Evolutionary conservation across 2,113 vertebrate species (phyloP).

Genomic region (Aldabrachelys gigantea): DNA sequence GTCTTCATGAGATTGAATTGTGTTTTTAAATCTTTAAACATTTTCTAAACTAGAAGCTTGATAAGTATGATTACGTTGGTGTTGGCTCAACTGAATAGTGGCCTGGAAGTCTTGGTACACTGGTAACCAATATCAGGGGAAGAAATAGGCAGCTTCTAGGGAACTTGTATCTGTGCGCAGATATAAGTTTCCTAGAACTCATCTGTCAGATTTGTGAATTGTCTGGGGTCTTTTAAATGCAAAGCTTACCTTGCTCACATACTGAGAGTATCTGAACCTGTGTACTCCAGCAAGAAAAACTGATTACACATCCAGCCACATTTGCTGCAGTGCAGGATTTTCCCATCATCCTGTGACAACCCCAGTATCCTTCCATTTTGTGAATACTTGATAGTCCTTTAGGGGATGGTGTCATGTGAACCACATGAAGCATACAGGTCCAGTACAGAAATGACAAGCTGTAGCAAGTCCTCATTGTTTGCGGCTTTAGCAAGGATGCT

Average conservation of each 20-base stretch:
- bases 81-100: neutral
- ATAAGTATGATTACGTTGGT: neutral
- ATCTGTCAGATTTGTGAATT: neutral
- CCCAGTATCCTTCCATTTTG: constrained; percentile 67
- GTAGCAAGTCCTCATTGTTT: constrained; percentile 76
- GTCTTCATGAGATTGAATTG: neutral
- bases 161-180: neutral
- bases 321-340: constrained; percentile 89
- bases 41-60: neutral
- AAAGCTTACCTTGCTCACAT: constrained; percentile 95
- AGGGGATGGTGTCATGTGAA: constrained; percentile 50
- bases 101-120: neutral
- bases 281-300: constrained; percentile 97
- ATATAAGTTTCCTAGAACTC: no score
- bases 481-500: neutral
- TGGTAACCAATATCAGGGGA: neutral
- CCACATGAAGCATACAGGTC: constrained; percentile 60
- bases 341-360: constrained; percentile 78
- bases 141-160: rapidly evolving
- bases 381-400: constrained; percentile 62
- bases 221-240: neutral
- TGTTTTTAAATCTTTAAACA: neutral
- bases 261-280: constrained; percentile 91
- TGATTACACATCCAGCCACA: constrained; percentile 99
- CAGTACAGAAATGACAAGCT: constrained; percentile 74